Base-by-base conservation (phyloP, 2,113 vertebrate genomes). In the Tragelaphus scriptus region DNA sequence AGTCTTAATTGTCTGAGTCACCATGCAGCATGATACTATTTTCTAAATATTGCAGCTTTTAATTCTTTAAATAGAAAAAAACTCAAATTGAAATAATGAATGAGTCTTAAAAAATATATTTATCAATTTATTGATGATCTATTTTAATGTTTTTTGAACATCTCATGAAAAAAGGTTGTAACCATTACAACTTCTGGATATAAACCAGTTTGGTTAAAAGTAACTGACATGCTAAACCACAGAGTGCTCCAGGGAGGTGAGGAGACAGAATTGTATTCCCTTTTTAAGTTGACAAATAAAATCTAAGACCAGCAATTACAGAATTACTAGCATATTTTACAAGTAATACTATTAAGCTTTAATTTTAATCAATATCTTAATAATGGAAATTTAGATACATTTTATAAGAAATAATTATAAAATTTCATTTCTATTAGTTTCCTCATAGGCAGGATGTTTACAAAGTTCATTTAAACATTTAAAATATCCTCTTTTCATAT, bases 21-120 rank as follows among this genome's bases (percentile, higher is more conserved):
- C 19, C 68, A 71, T 23, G n/a, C 5, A 47, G 85, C 10, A 30
- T 59, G 25, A 21, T 77, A 89, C 15, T 88, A 68, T 47, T 94
- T 71, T 8, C 59, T 88, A 90, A 94, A 90, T 51, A 63, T 2
- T 68, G 16, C 2, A 85, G 2, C 58, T 95, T 87, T 71, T 10
- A 92, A 90, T 91, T 96, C 28, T 94, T 94, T 23, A 94, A 88
- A 94, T 10, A 95, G 40, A 95, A 84, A 95, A 95, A 95, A 82
- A 91, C 53, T 85, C 51, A 85, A 96, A 71, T 21, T 92, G 26
- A 49, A 91, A 94, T 71, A 13, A 90, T 32, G 5, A 65, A 11
- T 36, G 26, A 75, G 10, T 90, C 36, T 97, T 96, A 63, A 96
- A 32, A 94, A 82, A 93, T 80, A 32, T 51, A 81, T 53, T 84